Conservation (phyloP, 2,888 invertebrate species). For the Andricus curvator region DNA sequence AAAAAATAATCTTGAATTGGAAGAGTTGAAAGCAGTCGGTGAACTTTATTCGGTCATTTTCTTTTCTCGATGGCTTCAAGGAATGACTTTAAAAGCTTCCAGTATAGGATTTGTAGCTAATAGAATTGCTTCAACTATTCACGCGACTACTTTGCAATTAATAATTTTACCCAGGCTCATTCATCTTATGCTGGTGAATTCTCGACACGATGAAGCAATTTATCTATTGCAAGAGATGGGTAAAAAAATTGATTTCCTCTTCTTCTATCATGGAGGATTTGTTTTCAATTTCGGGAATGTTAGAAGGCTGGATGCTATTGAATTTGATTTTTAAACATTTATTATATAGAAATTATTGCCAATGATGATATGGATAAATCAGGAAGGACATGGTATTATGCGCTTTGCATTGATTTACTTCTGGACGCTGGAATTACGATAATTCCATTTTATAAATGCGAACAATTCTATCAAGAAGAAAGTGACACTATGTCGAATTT, state of each 20-base stretch:
- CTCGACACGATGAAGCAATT: constrained; percentile 76
- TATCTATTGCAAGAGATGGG: constrained; percentile 77
- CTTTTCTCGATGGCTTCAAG: constrained; percentile 76
- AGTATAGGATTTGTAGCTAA: constrained; percentile 76
- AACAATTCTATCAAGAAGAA: constrained; percentile 80
- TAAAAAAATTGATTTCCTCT: constrained; percentile 42
- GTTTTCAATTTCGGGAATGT: too few species aligned
- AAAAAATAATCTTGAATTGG: constrained; percentile 73
- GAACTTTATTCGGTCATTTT: constrained; percentile 78
- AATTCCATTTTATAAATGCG: constrained; percentile 79
- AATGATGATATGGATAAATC: constrained; percentile 71
- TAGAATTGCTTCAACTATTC: constrained; percentile 73
- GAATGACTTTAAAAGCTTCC: constrained; percentile 72
- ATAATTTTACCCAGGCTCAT: constrained; percentile 75
- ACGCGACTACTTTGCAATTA: constrained; percentile 68
- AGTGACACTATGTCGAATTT: constrained; percentile 78
- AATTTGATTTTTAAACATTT: neutral
- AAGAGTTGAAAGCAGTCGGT: constrained; percentile 78
- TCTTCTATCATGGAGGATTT: too few species aligned
- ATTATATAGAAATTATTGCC: constrained; percentile 64
- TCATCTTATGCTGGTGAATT: constrained; percentile 72
- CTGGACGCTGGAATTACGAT: constrained; percentile 82
- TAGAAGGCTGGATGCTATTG: neutral
- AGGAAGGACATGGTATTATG: constrained; percentile 83
- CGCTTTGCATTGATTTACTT: constrained; percentile 80